Evolutionary conservation across 2,888 invertebrate genomes (phyloP).

Genomic region (Habrosyne pyritoides): DNA sequence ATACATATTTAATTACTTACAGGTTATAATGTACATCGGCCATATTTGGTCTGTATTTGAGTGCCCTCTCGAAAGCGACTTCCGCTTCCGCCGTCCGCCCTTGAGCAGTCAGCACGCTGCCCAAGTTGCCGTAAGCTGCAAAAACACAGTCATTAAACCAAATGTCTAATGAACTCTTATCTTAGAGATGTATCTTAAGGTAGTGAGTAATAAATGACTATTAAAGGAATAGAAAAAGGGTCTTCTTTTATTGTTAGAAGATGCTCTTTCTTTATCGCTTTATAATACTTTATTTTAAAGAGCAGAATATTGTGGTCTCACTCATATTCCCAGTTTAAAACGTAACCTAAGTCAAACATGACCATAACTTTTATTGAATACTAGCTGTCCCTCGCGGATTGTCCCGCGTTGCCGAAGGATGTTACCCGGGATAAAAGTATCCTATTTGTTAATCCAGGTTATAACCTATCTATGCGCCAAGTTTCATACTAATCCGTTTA

Average conservation of each 20-base stretch:
- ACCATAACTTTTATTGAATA: no score
- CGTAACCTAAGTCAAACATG: no score
- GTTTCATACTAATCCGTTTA: no score
- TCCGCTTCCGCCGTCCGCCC: constrained; percentile 95
- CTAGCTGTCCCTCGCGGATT: no score
- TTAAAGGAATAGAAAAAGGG: not conserved
- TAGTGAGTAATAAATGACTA: not conserved
- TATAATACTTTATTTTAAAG: not conserved
- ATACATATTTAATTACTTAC: constrained; percentile 86
- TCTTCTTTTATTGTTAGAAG: not conserved
- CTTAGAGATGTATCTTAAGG: not conserved
- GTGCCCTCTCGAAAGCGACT: constrained; percentile 94
- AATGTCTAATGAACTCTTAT: constrained; percentile 1
- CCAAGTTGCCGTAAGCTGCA: constrained; percentile 97
- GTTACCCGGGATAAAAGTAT: no score
- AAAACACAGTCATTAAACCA: constrained; percentile 39
- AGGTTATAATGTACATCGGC: constrained; percentile 99
- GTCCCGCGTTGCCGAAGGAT: no score
- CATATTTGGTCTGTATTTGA: constrained; percentile 97
- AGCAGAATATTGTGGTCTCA: not conserved
- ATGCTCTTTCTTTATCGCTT: not conserved
- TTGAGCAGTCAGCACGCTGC: constrained; percentile 96
- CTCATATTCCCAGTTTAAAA: no score
- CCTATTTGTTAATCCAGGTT: no score
- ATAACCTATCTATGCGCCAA: no score